Conservation (phyloP, 2,888 invertebrate genomes). For the Axea sp. region DNA sequence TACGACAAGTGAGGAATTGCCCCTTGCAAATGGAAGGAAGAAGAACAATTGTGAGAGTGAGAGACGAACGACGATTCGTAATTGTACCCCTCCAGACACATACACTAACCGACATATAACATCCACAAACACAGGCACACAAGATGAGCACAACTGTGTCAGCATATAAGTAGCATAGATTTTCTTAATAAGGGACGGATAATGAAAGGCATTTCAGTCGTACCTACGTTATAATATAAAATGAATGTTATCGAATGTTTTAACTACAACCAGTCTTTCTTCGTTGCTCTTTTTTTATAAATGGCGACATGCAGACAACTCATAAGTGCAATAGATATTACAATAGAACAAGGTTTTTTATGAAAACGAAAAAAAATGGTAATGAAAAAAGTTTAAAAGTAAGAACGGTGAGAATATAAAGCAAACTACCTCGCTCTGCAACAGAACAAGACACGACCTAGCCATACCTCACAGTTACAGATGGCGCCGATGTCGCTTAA, state of each 20-base stretch:
- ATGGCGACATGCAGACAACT: slow-evolving; percentile 70
- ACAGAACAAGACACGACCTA: slow-evolving; percentile 62
- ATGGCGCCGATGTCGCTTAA: slow-evolving; percentile 56
- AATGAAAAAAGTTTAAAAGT: slow-evolving; percentile 16
- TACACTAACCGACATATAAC: slow-evolving; percentile 24
- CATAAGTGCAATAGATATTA: slow-evolving; percentile 79
- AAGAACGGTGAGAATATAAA: slow-evolving; percentile 36
- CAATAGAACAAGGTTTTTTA: slow-evolving; percentile 74
- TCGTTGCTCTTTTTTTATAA: slow-evolving; percentile 53
- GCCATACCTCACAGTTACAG: slow-evolving; percentile 68
- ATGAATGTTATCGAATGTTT: slow-evolving; percentile 66
- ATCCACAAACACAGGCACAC: slow-evolving; percentile 12
- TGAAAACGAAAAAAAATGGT: slow-evolving; percentile 28
- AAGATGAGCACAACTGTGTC: slow-evolving; percentile 40
- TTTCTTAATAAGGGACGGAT: slow-evolving; percentile 62
- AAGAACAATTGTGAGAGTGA: slow-evolving; percentile 59
- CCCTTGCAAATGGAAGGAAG: slow-evolving; percentile 66
- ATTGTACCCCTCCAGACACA: slow-evolving; percentile 28
- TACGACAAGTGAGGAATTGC: slow-evolving; percentile 77
- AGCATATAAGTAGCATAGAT: slow-evolving; percentile 60
- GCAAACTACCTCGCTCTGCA: slow-evolving; percentile 75
- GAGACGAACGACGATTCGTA: slow-evolving; percentile 57
- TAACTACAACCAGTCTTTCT: slow-evolving; percentile 67
- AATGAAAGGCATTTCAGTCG: slow-evolving; percentile 70
- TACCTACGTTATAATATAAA: slow-evolving; percentile 69